Conservation (phyloP, 2,888 invertebrate genomes). For the Pseudoips prasinana region DNA sequence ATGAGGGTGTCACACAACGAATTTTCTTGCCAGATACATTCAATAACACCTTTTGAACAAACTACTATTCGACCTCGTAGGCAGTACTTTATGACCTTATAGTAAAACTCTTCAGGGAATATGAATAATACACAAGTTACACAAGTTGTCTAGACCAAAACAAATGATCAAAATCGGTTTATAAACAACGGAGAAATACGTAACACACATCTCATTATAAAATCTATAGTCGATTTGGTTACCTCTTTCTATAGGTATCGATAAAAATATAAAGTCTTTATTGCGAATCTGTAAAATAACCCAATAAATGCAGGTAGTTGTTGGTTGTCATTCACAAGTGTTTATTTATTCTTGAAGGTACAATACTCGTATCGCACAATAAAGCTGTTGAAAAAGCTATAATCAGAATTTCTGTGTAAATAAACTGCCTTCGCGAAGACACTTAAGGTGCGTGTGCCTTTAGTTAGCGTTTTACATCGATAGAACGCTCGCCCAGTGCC, state of each 20-base stretch:
- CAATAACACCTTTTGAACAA: no score
- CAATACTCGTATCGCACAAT: constrained; percentile 39
- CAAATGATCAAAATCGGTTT: no score
- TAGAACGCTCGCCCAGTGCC: constrained; percentile 34
- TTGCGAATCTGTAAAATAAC: constrained; percentile 29
- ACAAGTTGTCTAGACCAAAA: no score
- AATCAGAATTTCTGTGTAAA: constrained; percentile 44
- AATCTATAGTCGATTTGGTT: background rate
- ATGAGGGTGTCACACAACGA: no score
- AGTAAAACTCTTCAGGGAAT: no score
- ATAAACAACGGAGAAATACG: background rate
- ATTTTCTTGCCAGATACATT: no score
- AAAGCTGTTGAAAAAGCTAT: constrained; percentile 42
- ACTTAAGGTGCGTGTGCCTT: constrained; percentile 41
- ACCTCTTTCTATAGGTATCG: constrained; percentile 15
- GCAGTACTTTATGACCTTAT: no score
- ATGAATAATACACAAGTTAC: no score
- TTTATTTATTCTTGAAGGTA: no score
- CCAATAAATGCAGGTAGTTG: constrained; percentile 22
- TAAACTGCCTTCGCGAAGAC: constrained; percentile 41
- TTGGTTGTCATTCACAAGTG: constrained; percentile 32
- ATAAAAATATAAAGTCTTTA: constrained; percentile 35
- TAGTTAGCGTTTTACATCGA: constrained; percentile 40
- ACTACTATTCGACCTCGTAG: no score
- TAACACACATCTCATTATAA: background rate